These are phyloP conservation scores for Temnothorax curvispinosus DNA, from an alignment of 1,140 invertebrate genomes.

Conservation along the genomic window DNA sequence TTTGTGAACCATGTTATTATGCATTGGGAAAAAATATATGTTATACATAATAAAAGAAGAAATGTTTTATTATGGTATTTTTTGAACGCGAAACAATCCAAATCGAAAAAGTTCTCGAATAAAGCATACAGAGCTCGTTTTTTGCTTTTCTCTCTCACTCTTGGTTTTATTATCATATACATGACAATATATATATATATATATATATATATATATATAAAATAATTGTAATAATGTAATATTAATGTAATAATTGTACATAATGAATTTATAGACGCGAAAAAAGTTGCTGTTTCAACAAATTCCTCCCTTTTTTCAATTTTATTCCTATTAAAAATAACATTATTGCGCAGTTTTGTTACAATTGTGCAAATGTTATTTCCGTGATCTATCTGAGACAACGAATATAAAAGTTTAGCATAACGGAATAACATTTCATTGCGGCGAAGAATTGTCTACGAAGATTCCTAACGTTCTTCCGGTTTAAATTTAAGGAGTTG, in stretches of 20 bases:
- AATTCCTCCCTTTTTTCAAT: background rate
- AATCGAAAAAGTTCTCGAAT: conserved; percentile 2
- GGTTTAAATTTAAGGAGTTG: background rate
- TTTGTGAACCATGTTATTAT: conserved; percentile 44
- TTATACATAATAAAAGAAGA: conserved; percentile 2
- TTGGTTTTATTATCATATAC: background rate
- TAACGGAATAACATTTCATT: background rate
- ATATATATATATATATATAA: no score
- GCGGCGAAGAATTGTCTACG: background rate
- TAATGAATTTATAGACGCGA: background rate
- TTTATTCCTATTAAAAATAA: conserved; percentile 13
- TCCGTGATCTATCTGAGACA: background rate
- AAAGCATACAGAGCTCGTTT: no score
- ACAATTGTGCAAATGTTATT: background rate
- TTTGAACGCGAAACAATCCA: background rate
- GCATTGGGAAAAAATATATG: background rate
- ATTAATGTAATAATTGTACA: background rate
- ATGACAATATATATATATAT: background rate
- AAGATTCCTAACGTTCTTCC: background rate
- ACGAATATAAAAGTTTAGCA: background rate
- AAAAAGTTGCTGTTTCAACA: background rate
- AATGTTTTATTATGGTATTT: conserved; percentile 25
- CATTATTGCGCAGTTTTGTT: background rate
- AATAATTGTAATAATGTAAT: no score
- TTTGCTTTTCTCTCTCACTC: background rate